Base-by-base conservation (phyloP, 64 coral and sea anemone genomes). In the Astreopora myriophthalma region DNA sequence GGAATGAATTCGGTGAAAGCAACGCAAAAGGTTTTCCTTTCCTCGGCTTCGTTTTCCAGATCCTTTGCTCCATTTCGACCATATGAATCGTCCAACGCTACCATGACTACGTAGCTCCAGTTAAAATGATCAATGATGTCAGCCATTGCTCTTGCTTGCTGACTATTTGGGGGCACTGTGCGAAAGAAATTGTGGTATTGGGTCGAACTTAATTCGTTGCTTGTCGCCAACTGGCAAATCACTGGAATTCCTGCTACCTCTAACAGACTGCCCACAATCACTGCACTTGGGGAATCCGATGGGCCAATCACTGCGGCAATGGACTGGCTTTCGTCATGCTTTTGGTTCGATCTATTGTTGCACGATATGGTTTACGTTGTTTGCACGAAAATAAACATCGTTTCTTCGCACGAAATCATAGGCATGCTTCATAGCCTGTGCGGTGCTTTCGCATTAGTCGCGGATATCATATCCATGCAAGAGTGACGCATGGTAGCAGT, bases 71-170 rank as follows among this genome's bases (percentile, higher is more conserved):
- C 89, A 40, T 85, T 52, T 31, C 79, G 76, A 34, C 89, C 89
- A 64, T 91, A 91, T 1, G 89, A 85, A 74, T 84, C 77, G 23
- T 91, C 89, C 57, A 80, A 55, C 20, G 89, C 89, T 9, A 91
- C 89, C 30, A 66, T 65, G n/a, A 78, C 89, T 5, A 91, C 65
- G 27, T 84, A 91, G 40, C 37, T 81, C 89, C 89, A 91, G 76
- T 80, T 68, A 20, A 91, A 91, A 60, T 84, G 67, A 13, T 91
- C 13, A 72, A 91, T 91, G 61, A 91, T 35, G 44, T 91, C 89
- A 24, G 78, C 89, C 89, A 91, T 84, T 28, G 89, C 89, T 24
- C 67, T 82, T 20, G 89, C 75, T 32, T 91, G 89, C 33, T 84
- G 76, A 29, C 35, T 33, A 35, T 91, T 78, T 22, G 89, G 89